Percentiles rank a stretch among this genome's conserved stretches.
phyloP scores from a whole-genome alignment of 2,113 vertebrate species.

The Meriones unguiculatus region DNA sequence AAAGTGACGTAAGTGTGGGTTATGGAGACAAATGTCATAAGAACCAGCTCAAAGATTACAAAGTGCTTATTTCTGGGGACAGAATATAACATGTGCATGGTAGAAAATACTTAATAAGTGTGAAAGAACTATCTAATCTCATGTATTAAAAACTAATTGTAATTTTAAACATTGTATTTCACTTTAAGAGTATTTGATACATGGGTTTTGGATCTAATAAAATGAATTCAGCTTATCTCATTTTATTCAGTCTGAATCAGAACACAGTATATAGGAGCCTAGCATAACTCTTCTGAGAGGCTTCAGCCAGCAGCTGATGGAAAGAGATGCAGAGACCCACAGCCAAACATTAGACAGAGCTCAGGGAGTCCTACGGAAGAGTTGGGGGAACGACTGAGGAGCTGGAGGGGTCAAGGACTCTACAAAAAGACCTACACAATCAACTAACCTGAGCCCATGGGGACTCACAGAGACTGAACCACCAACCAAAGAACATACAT shows the following conservation, averaged over 20 bases:
- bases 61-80: background rate
- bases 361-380: too few relatives aligned
- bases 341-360: too few relatives aligned
- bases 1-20: background rate
- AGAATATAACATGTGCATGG: background rate
- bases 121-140: constrained; percentile 12
- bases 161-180: background rate
- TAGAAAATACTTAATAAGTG: background rate
- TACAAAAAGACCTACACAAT: too few relatives aligned
- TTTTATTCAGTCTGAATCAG: constrained; percentile 31
- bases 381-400: too few relatives aligned
- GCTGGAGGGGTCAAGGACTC: too few relatives aligned
- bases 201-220: background rate
- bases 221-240: background rate
- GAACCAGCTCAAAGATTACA: background rate
- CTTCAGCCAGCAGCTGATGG: too few relatives aligned
- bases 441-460: too few relatives aligned
- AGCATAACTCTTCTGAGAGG: too few relatives aligned
- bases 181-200: constrained; percentile 42
- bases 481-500: too few relatives aligned
- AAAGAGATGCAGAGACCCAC: too few relatives aligned
- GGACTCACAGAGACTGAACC: too few relatives aligned
- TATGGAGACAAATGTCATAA: background rate
- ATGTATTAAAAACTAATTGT: constrained; percentile 3
- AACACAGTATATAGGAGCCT: background rate